Percentiles rank a stretch among this genome's conserved stretches.
Conservation (phyloP, 2,113 vertebrate species). For the Synodontis membranacea region DNA sequence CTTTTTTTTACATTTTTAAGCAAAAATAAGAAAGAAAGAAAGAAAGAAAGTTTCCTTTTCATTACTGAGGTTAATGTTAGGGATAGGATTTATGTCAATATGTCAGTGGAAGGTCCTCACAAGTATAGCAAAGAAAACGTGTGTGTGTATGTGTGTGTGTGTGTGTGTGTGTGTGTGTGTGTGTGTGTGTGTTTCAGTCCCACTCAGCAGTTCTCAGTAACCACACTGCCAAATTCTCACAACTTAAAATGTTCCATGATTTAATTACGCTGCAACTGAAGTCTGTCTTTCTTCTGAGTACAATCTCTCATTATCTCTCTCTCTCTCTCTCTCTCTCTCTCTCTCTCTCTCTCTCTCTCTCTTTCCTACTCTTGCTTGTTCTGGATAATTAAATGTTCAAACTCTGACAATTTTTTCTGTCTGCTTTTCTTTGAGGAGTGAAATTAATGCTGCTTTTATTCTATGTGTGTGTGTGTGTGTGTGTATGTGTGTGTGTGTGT, state of each 20-base stretch:
- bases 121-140: too few species aligned
- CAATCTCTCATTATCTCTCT: background rate
- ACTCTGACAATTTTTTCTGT: background rate
- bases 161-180: background rate
- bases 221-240: background rate
- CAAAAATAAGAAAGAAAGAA: too few species aligned
- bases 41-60: too few species aligned
- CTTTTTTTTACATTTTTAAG: too few species aligned
- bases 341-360: background rate
- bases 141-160: conserved; percentile 1
- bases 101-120: too few species aligned
- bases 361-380: background rate
- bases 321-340: background rate
- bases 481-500: conserved; percentile 28
- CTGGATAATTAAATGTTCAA: background rate
- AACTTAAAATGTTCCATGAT: conserved; percentile 16
- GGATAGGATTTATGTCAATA: too few species aligned
- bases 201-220: conserved; percentile 6
- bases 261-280: conserved; percentile 17
- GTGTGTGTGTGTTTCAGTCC: background rate
- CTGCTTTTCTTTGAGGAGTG: background rate
- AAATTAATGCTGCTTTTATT: conserved; percentile 29
- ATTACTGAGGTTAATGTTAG: too few species aligned
- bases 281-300: background rate
- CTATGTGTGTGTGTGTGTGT: conserved; percentile 24